These are phyloP conservation scores for Eupithecia insigniata DNA, from an alignment of 2,888 invertebrate genomes.

Conservation along the genomic window DNA sequence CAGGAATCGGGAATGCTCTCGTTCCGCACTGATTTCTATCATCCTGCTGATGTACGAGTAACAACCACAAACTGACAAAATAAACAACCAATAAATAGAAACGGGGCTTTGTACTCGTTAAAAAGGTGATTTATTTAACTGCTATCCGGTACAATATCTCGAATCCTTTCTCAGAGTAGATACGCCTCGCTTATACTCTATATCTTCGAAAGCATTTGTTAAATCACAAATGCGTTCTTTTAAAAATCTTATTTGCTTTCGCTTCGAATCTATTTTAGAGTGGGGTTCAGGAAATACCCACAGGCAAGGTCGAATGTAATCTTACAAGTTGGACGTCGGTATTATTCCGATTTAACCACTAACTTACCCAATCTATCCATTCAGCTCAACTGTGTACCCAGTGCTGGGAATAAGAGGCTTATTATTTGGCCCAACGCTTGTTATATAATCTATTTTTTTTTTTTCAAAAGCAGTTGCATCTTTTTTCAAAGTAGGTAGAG, in stretches of 20 bases:
- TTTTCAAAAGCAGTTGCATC: too few relatives aligned
- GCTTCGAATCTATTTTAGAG: background rate
- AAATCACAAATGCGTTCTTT: background rate
- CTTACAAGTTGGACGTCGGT: background rate
- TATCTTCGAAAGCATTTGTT: background rate
- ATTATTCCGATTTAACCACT: background rate
- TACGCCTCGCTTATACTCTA: background rate
- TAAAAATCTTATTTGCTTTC: background rate
- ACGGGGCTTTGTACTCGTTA: background rate
- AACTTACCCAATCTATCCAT: constrained; percentile 4
- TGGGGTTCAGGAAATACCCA: constrained; percentile 3
- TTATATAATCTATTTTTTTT: background rate
- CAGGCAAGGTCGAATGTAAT: constrained; percentile 4
- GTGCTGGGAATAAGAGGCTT: background rate
- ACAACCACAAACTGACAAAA: constrained; percentile 8
- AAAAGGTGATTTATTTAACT: background rate
- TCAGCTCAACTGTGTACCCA: background rate
- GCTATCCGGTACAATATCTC: background rate
- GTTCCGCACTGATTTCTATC: constrained; percentile 46
- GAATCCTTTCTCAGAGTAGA: background rate
- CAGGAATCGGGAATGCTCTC: constrained; percentile 50
- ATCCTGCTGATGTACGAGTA: constrained; percentile 3
- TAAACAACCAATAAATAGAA: constrained; percentile 10
- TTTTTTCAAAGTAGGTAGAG: too few relatives aligned
- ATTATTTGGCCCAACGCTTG: background rate